Evolutionary conservation across 2,888 invertebrate genomes (phyloP).

Genomic region (Chymomyza caudatula): DNA sequence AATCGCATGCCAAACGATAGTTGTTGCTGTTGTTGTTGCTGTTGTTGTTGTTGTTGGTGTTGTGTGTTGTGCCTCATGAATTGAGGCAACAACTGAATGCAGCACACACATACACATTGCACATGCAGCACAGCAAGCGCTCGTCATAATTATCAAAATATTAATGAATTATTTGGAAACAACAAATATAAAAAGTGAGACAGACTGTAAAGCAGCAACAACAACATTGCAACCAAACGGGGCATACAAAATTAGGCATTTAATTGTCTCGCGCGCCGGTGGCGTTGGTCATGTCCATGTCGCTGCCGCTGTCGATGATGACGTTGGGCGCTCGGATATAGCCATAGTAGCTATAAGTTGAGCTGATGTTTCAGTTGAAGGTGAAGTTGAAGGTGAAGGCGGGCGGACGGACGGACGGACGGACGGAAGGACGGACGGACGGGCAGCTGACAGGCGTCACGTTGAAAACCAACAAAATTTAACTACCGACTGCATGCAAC

Average conservation of each 20-base stretch:
- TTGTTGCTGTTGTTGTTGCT: slow-evolving; percentile 3
- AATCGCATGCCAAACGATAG: background rate
- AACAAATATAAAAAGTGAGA: slow-evolving; percentile 51
- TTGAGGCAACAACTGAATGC: too few species aligned
- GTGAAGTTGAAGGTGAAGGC: background rate
- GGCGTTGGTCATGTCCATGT: slow-evolving; percentile 13
- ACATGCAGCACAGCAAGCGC: slow-evolving; percentile 36
- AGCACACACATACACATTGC: too few species aligned
- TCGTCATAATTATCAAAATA: slow-evolving; percentile 76
- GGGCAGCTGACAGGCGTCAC: slow-evolving; percentile 71
- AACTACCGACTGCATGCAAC: slow-evolving; percentile 62
- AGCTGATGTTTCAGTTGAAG: background rate
- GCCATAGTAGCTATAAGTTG: slow-evolving; percentile 14
- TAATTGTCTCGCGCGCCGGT: slow-evolving; percentile 57
- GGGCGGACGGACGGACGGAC: too few species aligned
- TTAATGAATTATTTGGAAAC: slow-evolving; percentile 77
- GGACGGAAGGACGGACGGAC: slow-evolving; percentile 2
- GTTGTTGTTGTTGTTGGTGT: too few species aligned
- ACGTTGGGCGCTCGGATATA: slow-evolving; percentile 17
- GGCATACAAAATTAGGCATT: slow-evolving; percentile 68
- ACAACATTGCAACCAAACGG: slow-evolving; percentile 16
- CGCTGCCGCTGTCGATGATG: slow-evolving; percentile 3
- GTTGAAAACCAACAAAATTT: slow-evolving; percentile 66
- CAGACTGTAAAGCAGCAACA: slow-evolving; percentile 20
- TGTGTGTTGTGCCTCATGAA: background rate